Evolutionary conservation across 2,888 invertebrate genomes (phyloP).

Genomic region (Drosophila sordidula): DNA sequence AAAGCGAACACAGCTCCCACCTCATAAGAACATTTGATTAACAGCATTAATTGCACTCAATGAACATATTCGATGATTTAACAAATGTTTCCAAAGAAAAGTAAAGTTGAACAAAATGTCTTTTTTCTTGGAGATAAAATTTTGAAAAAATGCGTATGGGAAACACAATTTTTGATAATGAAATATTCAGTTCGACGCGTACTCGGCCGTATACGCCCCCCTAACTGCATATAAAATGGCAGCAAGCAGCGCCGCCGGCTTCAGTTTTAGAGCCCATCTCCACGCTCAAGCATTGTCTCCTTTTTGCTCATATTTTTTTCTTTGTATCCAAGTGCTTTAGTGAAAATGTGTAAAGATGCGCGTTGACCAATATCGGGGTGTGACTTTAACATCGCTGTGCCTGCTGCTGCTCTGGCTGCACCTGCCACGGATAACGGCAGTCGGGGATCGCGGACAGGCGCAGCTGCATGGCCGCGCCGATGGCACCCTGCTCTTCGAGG

Average conservation of each 20-base stretch:
- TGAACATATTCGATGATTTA: not conserved
- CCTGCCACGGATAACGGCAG: slow-evolving; percentile 8
- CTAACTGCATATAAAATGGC: slow-evolving; percentile 43
- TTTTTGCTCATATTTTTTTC: too few relatives aligned
- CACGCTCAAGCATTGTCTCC: slow-evolving; percentile 11
- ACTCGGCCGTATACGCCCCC: slow-evolving; percentile 43
- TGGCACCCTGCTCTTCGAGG: slow-evolving; percentile 91
- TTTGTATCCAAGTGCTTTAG: not conserved
- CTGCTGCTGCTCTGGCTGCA: slow-evolving; percentile 20
- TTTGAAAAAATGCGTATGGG: too few relatives aligned
- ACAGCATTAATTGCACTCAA: not conserved
- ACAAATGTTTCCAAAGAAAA: not conserved
- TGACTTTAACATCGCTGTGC: not conserved
- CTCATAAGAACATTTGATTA: not conserved
- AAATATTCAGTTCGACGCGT: not conserved
- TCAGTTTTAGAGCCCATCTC: slow-evolving; percentile 31
- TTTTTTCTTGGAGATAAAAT: too few relatives aligned
- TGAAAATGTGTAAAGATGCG: slow-evolving; percentile 44
- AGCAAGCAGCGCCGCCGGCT: not conserved
- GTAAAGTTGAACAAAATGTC: too few relatives aligned
- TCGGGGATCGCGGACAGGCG: slow-evolving; percentile 10
- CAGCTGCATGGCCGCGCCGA: slow-evolving; percentile 84
- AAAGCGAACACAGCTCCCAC: not conserved
- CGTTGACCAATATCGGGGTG: not conserved
- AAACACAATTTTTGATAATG: slow-evolving; percentile 2